Evolutionary conservation across 2,797 vertebrate species (phyloP), one percentile per base, ranked within the genome.

Genomic region (Protonibea diacanthus): DNA sequence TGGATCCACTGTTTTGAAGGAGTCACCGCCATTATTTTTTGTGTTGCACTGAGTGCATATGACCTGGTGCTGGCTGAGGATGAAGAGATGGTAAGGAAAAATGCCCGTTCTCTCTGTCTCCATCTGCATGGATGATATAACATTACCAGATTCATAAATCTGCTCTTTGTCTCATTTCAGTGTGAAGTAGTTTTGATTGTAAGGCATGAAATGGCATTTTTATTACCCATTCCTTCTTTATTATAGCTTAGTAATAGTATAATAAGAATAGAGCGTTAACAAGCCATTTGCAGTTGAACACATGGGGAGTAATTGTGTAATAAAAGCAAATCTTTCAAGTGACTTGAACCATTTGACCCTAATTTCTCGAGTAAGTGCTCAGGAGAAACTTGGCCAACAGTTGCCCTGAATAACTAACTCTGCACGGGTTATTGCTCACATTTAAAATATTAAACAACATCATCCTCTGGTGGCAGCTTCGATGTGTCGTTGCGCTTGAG

Each of bases 1-100:
- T 99, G 97, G 98, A 99, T 99, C 89, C 98, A 99, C 90, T 99
- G 98, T 91, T 99, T 99, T 0, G 98, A 99, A 88, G 98, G 97
- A 0, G 98, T 99, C 86, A 99, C 98, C 0, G 97, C 98, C 90
- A 99, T 99, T 78, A 99, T 99, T 71, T 99, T 99, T 89, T 99
- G 97, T 0, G 98, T 99, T 33, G 97, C 98, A 8, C 91, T 99
- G 76, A 99, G 98, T 4, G 98, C 97, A 48, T 99, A 99, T 0
- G 98, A 99, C 94, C 94, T 99, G 90, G 97, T 99, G 91, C 92
- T 99, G 87, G 98, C 98, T 2, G 98, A 99, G 87, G 95, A 95
- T 67, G 95, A 95, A 82, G 94, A 95, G 89, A 95, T 95, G 94
- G 95, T 96, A 82, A 90, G 91, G 17, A 68, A 60, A 52, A 45